Conservation (phyloP, 2,113 vertebrate species). For the Labrus mixtus region DNA sequence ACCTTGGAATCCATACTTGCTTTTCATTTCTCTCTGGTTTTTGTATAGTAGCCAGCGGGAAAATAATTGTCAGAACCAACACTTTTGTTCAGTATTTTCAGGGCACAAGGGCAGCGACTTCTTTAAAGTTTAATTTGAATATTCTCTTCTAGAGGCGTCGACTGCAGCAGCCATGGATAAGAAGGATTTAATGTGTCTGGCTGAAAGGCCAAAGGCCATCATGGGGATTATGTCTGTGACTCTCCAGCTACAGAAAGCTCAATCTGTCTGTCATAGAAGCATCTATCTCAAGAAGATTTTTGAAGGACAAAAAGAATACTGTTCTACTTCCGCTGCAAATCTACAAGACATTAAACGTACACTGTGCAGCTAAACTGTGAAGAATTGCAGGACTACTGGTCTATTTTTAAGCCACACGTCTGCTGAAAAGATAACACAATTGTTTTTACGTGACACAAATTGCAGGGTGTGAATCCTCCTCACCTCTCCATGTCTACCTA, state of each 20-base stretch:
- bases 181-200: neutral
- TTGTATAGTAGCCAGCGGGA: neutral
- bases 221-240: neutral
- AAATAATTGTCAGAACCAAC: neutral
- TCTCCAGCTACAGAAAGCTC: neutral
- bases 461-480: neutral
- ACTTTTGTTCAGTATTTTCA: neutral
- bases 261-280: neutral
- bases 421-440: conserved; percentile 21
- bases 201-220: neutral
- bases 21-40: conserved; percentile 1
- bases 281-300: neutral
- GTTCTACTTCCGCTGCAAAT: neutral
- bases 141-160: neutral
- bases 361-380: neutral
- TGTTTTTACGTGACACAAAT: conserved; percentile 23
- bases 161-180: neutral
- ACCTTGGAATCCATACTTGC: conserved; percentile 37
- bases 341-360: neutral
- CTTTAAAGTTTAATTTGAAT: neutral
- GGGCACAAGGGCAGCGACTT: neutral
- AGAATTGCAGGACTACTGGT: neutral
- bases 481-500: conserved; percentile 2
- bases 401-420: neutral
- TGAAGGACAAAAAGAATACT: neutral